Base-by-base conservation (phyloP, 2,888 invertebrate genomes). In the Campoplex nolae region DNA sequence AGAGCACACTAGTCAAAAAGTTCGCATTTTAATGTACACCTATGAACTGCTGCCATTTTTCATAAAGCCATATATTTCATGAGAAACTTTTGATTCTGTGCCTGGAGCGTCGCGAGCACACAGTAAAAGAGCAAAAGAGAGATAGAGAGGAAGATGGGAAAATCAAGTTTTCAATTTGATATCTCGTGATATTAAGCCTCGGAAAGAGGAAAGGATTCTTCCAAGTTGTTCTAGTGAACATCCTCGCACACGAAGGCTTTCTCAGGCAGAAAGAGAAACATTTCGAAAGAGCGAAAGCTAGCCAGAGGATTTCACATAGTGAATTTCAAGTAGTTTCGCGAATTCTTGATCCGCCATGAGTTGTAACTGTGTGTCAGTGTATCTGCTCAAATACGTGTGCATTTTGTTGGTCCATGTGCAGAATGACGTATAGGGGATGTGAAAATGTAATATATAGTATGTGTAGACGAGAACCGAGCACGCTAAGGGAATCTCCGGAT, bases 101-200 rank as follows among this genome's bases (percentile, higher is more conserved):
- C 84, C 51, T 74, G 85, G 51, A 42, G 58, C 32, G 54, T 51
- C 65, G 68, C 1, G 42, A 48, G 23, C 18, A 62, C 45, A 73
- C 67, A 68, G 42, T 16, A 67, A 51, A 56, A 28, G 54, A 11
- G 13, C 35, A 45, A 48, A 38, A 79, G 56, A 79, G 51, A 54
- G 23, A 23, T 16, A 9, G 3, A 48, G 32, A 32, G 51, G 7
- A 51, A 51, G 67, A 81, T 75, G 88, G 76, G 74, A 85, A 90
- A 93, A 93, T 93, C 92, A 91, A 92, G 92, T 93, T 94, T 93
- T 92, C 92, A 92, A 93, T 94, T 93, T 92, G 35, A 76, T 70
- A 67, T 76, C 48, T 76, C 35, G 76, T 38, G 70, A 75, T 79
- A 42, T 73, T 51, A 73, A 89, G 90, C 89, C 83, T 82, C 73